Conservation (phyloP, 2,888 invertebrate genomes). For the Psylliodes chrysocephalus region DNA sequence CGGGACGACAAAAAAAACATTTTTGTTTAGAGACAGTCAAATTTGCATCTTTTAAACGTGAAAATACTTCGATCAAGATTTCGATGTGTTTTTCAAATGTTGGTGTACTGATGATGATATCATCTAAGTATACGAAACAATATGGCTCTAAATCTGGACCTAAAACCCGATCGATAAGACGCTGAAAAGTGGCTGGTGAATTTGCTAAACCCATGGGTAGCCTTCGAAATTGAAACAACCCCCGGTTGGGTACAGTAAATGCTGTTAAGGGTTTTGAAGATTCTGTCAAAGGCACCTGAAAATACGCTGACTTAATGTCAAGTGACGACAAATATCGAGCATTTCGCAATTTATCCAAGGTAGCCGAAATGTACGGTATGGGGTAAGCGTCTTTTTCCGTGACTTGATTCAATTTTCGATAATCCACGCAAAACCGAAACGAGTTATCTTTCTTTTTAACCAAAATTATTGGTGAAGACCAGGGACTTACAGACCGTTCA, state of each 20-base stretch:
- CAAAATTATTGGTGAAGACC: too few species aligned
- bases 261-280: too few species aligned
- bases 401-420: too few species aligned
- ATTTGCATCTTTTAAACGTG: neutral
- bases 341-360: constrained; percentile 49
- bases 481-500: too few species aligned
- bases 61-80: neutral
- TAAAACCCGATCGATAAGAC: neutral
- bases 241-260: too few species aligned
- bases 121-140: too few species aligned
- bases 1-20: constrained; percentile 23
- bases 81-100: constrained; percentile 17
- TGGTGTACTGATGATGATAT: constrained; percentile 29
- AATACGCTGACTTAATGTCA: constrained; percentile 51
- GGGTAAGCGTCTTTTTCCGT: too few species aligned
- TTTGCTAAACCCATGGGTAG: too few species aligned
- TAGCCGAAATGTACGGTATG: constrained; percentile 49
- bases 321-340: constrained; percentile 53
- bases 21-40: constrained; percentile 7
- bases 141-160: neutral
- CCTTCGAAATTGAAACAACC: too few species aligned
- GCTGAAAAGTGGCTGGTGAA: too few species aligned
- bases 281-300: constrained; percentile 34
- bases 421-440: too few species aligned
- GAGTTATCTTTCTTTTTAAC: too few species aligned